Evolutionary conservation across 2,888 invertebrate genomes (phyloP).

Genomic region (Zygaena filipendulae): DNA sequence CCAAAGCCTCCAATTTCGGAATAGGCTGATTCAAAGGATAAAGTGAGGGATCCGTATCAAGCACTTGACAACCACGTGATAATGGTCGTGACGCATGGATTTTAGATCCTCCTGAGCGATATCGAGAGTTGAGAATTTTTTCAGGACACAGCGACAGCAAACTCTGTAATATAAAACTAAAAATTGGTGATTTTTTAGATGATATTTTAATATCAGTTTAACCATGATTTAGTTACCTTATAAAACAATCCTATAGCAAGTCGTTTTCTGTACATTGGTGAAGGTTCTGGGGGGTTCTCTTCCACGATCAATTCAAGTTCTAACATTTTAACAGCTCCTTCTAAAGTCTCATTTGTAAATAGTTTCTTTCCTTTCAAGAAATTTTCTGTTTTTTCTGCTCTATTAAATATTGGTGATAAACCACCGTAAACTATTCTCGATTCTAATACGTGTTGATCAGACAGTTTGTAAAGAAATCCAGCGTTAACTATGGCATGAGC

Average conservation of each 20-base stretch:
- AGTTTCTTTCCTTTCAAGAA: constrained; percentile 39
- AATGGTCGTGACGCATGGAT: constrained; percentile 56
- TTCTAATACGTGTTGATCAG: constrained; percentile 30
- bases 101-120: constrained; percentile 45
- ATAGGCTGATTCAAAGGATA: constrained; percentile 76
- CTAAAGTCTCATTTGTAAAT: constrained; percentile 45
- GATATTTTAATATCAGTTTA: background rate
- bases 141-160: constrained; percentile 56
- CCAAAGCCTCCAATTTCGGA: constrained; percentile 69
- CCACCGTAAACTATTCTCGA: constrained; percentile 66
- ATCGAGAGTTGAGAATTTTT: constrained; percentile 34
- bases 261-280: constrained; percentile 63
- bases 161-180: constrained; percentile 36
- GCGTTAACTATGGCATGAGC: constrained; percentile 80
- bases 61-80: constrained; percentile 69
- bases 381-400: constrained; percentile 58
- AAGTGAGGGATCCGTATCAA: constrained; percentile 63
- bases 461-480: constrained; percentile 68
- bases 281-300: constrained; percentile 58
- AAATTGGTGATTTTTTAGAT: background rate
- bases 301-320: constrained; percentile 28
- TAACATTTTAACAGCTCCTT: constrained; percentile 29
- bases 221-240: constrained; percentile 43
- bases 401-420: constrained; percentile 34
- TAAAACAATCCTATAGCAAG: constrained; percentile 72